A percentile compares a stretch with the other conserved stretches of the same genome.
Conservation (phyloP, 2,888 invertebrate genomes). For the Pharmacophagus antenor region DNA sequence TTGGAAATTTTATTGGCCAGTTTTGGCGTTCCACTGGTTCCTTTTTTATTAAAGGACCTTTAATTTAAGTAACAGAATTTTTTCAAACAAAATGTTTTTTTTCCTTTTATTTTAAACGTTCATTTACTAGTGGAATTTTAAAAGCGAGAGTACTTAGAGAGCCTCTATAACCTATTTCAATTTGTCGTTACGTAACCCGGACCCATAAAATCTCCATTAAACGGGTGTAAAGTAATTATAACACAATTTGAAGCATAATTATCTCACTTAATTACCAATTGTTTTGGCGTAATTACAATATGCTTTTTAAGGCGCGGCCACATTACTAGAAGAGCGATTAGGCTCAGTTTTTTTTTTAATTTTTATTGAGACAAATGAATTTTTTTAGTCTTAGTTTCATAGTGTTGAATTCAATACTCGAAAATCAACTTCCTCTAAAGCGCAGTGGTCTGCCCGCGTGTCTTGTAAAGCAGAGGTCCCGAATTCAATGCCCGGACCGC, state of each 20-base stretch:
- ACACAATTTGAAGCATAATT: slow-evolving; percentile 38
- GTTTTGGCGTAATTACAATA: slow-evolving; percentile 44
- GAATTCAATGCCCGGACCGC: too few relatives aligned
- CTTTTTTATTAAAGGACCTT: background rate
- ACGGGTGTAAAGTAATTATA: slow-evolving; percentile 38
- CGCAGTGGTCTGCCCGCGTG: too few relatives aligned
- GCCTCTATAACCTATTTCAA: slow-evolving; percentile 22
- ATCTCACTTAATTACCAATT: slow-evolving; percentile 43
- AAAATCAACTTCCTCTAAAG: too few relatives aligned
- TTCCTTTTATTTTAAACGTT: background rate
- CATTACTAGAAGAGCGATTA: slow-evolving; percentile 19
- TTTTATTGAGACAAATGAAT: background rate
- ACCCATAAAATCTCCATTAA: slow-evolving; percentile 31
- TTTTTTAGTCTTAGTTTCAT: too few relatives aligned
- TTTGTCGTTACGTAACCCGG: slow-evolving; percentile 24
- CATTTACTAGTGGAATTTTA: background rate
- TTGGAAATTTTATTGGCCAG: background rate
- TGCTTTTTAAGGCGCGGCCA: slow-evolving; percentile 31
- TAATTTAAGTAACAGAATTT: background rate
- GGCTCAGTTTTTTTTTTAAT: background rate
- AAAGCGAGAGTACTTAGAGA: background rate
- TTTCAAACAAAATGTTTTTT: background rate
- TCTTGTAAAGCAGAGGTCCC: too few relatives aligned
- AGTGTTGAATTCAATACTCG: too few relatives aligned
- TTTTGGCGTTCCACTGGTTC: background rate